Evolutionary conservation across 2,888 invertebrate genomes (phyloP), one percentile per base, ranked within the genome.

Genomic region (Drosophila macrothrix): DNA sequence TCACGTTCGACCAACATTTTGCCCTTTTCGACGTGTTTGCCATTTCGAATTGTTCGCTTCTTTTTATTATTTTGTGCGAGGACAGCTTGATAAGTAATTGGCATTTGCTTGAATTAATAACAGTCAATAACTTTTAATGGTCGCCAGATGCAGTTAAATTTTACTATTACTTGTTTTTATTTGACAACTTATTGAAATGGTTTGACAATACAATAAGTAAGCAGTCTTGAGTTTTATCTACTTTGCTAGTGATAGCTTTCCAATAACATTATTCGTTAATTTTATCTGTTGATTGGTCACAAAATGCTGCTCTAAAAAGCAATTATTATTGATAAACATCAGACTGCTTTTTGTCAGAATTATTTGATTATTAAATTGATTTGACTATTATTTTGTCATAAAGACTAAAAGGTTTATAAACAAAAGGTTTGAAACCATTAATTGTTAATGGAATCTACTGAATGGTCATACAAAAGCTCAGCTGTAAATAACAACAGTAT

Each of bases 21-120:
- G 80, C 64, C 78, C 74, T 67, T 75, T 75, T 65, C 67, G 61
- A 83, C 78, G 81, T 76, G 81, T 83, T 85, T 83, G 81, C 75
- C 55, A 85, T 83, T 85, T 78, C 56, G 54, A 59, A 76, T 76
- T 67, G 63, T 58, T 71, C 16, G 61, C 39, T 39, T 43, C 49
- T 19, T 41, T 1, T 29, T 53, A n/a, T 46, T 25, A 28, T 63
- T 25, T 39, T 22, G 4, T 29, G 19, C 80, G 72, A 67, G 80
- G 29, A 33, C 10, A 7, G 76, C 1, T 10, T 31, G 2, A 46
- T 19, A 41, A 46, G 35, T 49, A 41, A n/a, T 41, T n/a, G n/a
- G 19, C 2, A 41, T 10, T 39, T 39, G 7, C 22, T 46, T 22
- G 12, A 7, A 46, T 22, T 7, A 22, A 14, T 0, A 22, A 2